Base-by-base conservation (phyloP, 2,888 invertebrate genomes). In the Caenorhabditis virilis region DNA sequence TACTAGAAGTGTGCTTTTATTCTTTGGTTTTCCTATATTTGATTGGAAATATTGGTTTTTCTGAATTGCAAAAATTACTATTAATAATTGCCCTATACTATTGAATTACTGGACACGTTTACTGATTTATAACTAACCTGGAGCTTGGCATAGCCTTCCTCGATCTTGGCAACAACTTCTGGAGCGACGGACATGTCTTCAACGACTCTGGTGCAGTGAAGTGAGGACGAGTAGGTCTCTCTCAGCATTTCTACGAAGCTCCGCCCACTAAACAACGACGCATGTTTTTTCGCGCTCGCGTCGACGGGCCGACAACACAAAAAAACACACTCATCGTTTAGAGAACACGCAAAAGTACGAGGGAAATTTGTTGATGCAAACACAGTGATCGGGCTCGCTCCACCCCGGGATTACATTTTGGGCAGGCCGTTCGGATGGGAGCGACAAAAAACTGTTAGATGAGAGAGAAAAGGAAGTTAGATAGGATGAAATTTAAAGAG, bases 81-180 rank as follows among this genome's bases (percentile, higher is more conserved):
- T n/a, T n/a, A n/a, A n/a, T n/a, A n/a, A n/a, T n/a, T 5, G 16
- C 3, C 13, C 6, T 30, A 9, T 13, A 30, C 13, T 30, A 30
- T 6, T 30, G 30, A 30, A 13, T 30, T 13, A 30, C 6, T 30
- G 13, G 30, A 9, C 13, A 9, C 13, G 13, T 30, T 30, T 9
- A 36, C 4, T 11, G 23, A 4, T 6, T 20, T 5, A 42, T 11
- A 33, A 54, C 65, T 39, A 39, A 76, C 77, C 73, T 80, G 80
- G 45, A 80, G 74, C 67, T 80, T 80, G 69, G 69, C 72, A 69
- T 69, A 80, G 52, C 76, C 80, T 50, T 77, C 78, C 63, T 80
- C 80, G 54, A 78, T 77, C 67, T 78, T 77, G 59, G 63, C 60
- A 57, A 68, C 47, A 43, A 68, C 63, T 53, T 59, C 63, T 53